phyloP scores from a whole-genome alignment of 2,113 vertebrate genomes.

The Heloderma charlesbogerti region DNA sequence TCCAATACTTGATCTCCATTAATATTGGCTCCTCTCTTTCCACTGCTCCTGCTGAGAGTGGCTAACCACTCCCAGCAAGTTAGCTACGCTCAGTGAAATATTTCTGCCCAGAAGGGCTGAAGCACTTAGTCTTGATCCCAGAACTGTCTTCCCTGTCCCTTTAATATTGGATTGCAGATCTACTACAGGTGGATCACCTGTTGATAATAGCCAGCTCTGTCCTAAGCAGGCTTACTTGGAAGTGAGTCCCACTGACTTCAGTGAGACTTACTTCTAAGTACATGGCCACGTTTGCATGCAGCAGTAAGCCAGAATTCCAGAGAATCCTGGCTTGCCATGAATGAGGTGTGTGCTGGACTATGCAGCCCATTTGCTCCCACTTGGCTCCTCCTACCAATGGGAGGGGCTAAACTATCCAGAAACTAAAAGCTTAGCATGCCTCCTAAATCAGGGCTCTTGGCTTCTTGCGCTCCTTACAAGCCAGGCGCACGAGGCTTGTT shows the following conservation, averaged over 20 bases:
- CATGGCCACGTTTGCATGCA: too few relatives aligned
- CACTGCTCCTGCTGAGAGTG: neutral
- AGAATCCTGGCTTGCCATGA: too few relatives aligned
- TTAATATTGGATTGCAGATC: neutral
- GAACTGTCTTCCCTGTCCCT: neutral
- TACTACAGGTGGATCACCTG: neutral
- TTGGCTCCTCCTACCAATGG: neutral
- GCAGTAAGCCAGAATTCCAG: too few relatives aligned
- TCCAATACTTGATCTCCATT: neutral
- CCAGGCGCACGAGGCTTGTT: neutral
- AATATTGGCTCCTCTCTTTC: neutral
- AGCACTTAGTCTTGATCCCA: neutral
- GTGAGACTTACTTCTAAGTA: neutral
- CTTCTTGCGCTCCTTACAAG: neutral
- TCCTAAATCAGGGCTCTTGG: neutral
- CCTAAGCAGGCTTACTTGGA: neutral
- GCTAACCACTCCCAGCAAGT: neutral
- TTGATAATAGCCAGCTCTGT: neutral
- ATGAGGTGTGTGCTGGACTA: too few relatives aligned
- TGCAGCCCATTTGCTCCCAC: neutral
- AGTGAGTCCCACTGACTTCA: neutral
- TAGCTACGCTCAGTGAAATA: neutral
- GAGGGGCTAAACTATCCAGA: neutral
- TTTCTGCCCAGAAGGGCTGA: neutral
- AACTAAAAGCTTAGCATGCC: neutral